Conservation (phyloP, 1,140 invertebrate genomes). For the Temnothorax nylanderi region DNA sequence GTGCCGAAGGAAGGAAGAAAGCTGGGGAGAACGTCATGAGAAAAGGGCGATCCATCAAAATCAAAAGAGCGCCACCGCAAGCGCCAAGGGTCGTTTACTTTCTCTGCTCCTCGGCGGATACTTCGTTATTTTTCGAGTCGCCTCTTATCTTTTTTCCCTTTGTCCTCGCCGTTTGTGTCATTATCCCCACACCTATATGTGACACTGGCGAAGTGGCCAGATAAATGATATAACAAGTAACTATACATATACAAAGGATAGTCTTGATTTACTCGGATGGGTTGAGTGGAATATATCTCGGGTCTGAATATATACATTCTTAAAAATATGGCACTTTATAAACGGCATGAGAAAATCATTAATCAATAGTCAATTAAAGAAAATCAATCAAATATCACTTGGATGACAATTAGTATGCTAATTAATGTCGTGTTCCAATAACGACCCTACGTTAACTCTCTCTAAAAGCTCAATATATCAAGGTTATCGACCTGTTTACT, state of each 20-base stretch:
- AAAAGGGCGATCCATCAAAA: slow-evolving; percentile 77
- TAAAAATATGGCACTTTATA: not conserved
- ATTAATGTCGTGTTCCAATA: not conserved
- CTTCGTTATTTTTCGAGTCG: slow-evolving; percentile 70
- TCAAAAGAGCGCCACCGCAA: slow-evolving; percentile 64
- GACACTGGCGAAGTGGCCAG: slow-evolving; percentile 30
- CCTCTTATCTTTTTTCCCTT: slow-evolving; percentile 30
- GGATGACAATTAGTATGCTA: not conserved
- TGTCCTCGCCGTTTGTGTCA: slow-evolving; percentile 63
- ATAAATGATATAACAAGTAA: slow-evolving; percentile 55
- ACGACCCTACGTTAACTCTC: not conserved
- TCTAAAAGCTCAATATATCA: not conserved
- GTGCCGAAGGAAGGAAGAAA: slow-evolving; percentile 43
- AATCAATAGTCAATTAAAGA: not conserved
- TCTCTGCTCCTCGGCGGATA: slow-evolving; percentile 59
- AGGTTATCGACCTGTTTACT: slow-evolving; percentile 6
- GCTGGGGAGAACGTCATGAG: slow-evolving; percentile 59
- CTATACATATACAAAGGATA: not conserved
- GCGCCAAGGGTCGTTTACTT: slow-evolving; percentile 62
- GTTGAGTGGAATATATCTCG: not conserved
- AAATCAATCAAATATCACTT: not conserved
- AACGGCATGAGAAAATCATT: not conserved
- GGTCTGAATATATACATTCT: not conserved
- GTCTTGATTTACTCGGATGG: not conserved
- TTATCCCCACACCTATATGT: slow-evolving; percentile 60